A percentile compares a stretch with the other conserved stretches of the same genome.
Evolutionary conservation across 2,797 vertebrate genomes (phyloP).

Genomic region (Antennarius maculatus): DNA sequence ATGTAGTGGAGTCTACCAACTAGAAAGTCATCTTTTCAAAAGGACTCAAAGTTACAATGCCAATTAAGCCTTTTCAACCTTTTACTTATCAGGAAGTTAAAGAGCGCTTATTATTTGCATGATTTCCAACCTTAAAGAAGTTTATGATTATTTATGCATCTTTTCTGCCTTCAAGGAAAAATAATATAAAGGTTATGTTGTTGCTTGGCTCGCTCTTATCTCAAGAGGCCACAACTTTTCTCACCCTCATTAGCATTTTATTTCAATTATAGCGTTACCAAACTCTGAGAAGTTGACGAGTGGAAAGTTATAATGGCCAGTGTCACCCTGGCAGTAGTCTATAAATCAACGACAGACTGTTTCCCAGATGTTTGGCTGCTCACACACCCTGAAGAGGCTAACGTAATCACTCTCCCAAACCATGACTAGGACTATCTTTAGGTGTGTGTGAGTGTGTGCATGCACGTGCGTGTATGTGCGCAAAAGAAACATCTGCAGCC

Average conservation of each 20-base stretch:
- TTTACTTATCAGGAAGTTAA: neutral
- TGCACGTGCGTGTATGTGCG: slow-evolving; percentile 5
- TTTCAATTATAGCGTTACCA: slow-evolving; percentile 32
- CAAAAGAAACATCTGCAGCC: slow-evolving; percentile 10
- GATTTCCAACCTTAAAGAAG: neutral
- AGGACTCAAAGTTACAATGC: neutral
- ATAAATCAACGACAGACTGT: slow-evolving; percentile 63
- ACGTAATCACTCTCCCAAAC: slow-evolving; percentile 55
- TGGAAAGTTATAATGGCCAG: slow-evolving; percentile 28
- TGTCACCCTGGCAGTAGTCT: slow-evolving; percentile 32
- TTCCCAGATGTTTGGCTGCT: slow-evolving; percentile 75
- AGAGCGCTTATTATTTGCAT: neutral
- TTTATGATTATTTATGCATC: neutral
- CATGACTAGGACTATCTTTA: slow-evolving; percentile 63
- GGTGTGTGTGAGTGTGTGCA: slow-evolving; percentile 27
- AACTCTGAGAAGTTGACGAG: slow-evolving; percentile 13
- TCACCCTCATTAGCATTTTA: slow-evolving; percentile 20
- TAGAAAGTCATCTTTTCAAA: neutral
- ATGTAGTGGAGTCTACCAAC: neutral
- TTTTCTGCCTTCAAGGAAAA: neutral
- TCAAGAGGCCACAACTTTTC: slow-evolving; percentile 5
- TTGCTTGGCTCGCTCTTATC: slow-evolving; percentile 1
- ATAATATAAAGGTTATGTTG: neutral
- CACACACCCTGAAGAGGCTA: slow-evolving; percentile 57
- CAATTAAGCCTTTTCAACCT: neutral